Conservation (phyloP, 2,113 vertebrate species). For the zebrafish (Danio rerio) region GRCz12tu NC_133189.1:46845501-46846000, state of each 20-base stretch:
- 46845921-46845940: conserved; percentile 18
- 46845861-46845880: not conserved
- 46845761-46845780: not conserved
- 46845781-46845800: not conserved
- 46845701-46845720: no score
- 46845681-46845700: no score
- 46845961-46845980: conserved; percentile 49
- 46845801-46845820: not conserved
- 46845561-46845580: no score
- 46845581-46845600: no score
- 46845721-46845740: no score
- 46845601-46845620: no score
- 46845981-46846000: conserved; percentile 38
- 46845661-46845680: no score
- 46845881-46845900: not conserved
- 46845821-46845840: not conserved
- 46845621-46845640: no score
- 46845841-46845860: not conserved
- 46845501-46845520: no score
- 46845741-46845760: not conserved
- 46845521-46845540: no score
- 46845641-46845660: no score
- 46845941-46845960: conserved; percentile 35
- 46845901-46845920: conserved; percentile 3
- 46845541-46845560: no score